Conservation (phyloP, 92 coral and sea anemone genomes). For the Galaxea fascicularis region DNA sequence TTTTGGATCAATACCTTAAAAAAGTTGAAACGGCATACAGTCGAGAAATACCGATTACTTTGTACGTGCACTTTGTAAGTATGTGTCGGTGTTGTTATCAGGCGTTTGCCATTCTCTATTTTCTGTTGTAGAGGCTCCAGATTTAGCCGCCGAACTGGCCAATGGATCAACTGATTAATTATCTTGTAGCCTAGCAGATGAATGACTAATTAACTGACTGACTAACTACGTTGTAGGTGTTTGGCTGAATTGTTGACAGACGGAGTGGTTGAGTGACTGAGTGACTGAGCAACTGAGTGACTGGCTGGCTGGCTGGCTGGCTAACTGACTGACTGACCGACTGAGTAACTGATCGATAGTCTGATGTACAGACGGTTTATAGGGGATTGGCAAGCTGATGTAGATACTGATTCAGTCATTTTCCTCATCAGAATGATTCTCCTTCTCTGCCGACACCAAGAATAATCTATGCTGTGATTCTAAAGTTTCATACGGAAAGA, state of each 20-base stretch:
- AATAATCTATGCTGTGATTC: conserved; percentile 69
- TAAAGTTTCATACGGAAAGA: conserved; percentile 66
- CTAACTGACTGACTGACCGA: no score
- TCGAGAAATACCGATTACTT: conserved; percentile 75
- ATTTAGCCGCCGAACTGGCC: background rate
- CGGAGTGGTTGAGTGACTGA: background rate
- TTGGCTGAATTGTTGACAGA: background rate
- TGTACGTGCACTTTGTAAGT: conserved; percentile 93
- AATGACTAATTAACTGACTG: background rate
- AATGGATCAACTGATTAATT: background rate
- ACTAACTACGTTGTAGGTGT: background rate
- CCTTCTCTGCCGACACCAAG: background rate
- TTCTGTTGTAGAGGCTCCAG: background rate
- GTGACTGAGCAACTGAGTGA: background rate
- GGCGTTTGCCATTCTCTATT: background rate
- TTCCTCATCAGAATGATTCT: conserved; percentile 24
- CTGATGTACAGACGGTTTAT: background rate
- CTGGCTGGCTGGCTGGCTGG: no score
- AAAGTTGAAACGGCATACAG: conserved; percentile 58
- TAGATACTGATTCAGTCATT: no score
- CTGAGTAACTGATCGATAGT: no score
- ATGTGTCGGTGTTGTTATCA: background rate
- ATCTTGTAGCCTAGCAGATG: background rate
- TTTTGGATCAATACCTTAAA: conserved; percentile 70
- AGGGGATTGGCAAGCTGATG: background rate